Evolutionary conservation across 2,888 invertebrate genomes (phyloP).

Genomic region (Drosophila neotestacea): DNA sequence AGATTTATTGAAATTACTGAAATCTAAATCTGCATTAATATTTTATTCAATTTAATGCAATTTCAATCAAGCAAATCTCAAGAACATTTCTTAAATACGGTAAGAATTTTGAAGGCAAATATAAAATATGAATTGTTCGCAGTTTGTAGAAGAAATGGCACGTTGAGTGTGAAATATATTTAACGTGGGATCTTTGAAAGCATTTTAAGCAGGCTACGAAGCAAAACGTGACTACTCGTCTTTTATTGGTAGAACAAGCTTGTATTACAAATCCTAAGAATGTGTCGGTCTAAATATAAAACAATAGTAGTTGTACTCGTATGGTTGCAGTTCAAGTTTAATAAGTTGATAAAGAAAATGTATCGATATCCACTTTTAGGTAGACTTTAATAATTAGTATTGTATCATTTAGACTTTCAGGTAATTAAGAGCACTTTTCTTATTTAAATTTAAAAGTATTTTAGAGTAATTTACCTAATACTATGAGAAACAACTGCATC

Average conservation of each 20-base stretch:
- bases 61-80: not conserved
- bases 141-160: conserved; percentile 18
- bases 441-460: not conserved
- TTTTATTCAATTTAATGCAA: not conserved
- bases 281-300: conserved; percentile 20
- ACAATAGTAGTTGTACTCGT: not conserved
- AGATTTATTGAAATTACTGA: not conserved
- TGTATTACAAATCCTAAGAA: conserved; percentile 45
- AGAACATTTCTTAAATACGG: not conserved
- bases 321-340: not conserved
- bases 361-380: not conserved
- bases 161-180: conserved; percentile 25
- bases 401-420: not conserved
- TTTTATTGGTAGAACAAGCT: conserved; percentile 26
- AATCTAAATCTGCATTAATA: not conserved
- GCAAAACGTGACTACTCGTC: conserved; percentile 46
- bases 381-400: not conserved
- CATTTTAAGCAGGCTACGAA: conserved; percentile 3
- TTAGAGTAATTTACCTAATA: conserved; percentile 41
- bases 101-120: conserved; percentile 4
- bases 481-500: conserved; percentile 41
- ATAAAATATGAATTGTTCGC: conserved; percentile 10
- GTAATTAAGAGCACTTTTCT: not conserved
- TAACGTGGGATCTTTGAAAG: conserved; percentile 26
- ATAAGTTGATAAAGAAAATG: conserved; percentile 9